Base-by-base conservation (phyloP, 2,113 vertebrate species). In the Triplophysa rosa region DNA sequence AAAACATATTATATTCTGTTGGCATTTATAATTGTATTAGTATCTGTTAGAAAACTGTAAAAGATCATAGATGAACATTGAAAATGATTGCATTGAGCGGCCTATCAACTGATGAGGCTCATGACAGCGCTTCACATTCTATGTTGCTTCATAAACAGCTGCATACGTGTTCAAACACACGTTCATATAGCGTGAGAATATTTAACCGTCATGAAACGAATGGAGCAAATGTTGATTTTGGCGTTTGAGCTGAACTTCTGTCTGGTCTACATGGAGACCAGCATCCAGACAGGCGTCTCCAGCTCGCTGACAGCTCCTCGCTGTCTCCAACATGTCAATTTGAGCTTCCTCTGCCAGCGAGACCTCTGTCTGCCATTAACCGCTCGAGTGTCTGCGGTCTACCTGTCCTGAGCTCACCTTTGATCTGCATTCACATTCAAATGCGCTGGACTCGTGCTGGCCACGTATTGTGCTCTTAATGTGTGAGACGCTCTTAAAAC, bases 281-380 rank as follows among this genome's bases (percentile, higher is more conserved):
- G 42, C 54, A 84, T 87, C 82, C 84, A 89, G 88, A 89, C 88
- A 77, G 88, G 33, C 87, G 91, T 86, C 91, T 92, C 87, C 85
- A 83, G 78, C 83, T 77, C 77, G 85, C 29, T 64, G 84, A 70
- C 54, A 80, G 83, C 72, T 84, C 84, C 87, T 89, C 90, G 33
- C 33, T 90, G 91, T 91, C 84, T 86, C 74, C 83, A 72, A 80
- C 82, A 82, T 87, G 85, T 89, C 88, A 89, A 88, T 90, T 89
- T 87, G 78, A 86, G 86, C 83, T 86, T 82, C 85, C 87, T 79
- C 77, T 86, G 70, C 67, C 66, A 67, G 70, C 80, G 78, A 80
- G 78, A 80, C 64, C 56, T 66, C 86, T 84, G 72, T 67, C 87
- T 87, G 86, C 88, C 85, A 85, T 91, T 87, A 89, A 80, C 80